These are phyloP conservation scores for Drosophila birchii DNA, from an alignment of 2,888 invertebrate species.

Conservation along the genomic window DNA sequence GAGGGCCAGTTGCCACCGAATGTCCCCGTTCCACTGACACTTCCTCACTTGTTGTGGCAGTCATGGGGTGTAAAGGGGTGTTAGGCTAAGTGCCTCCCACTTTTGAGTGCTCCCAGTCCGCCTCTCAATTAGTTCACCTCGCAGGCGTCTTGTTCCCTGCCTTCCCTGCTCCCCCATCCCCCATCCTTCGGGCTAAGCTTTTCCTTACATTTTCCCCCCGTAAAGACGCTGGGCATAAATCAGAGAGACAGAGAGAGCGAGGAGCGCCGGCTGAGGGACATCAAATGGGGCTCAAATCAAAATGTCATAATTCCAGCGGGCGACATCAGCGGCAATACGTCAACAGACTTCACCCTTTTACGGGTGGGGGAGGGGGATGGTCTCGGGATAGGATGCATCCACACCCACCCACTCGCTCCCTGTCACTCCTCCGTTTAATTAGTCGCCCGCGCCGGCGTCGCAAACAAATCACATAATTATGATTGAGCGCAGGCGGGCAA, in stretches of 20 bases:
- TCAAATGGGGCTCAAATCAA: constrained; percentile 82
- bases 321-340: constrained; percentile 82
- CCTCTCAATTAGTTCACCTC: constrained; percentile 51
- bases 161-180: no score
- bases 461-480: constrained; percentile 84
- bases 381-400: neutral
- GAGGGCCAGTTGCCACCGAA: constrained; percentile 40
- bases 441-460: constrained; percentile 64
- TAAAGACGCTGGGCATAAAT: constrained; percentile 31
- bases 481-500: constrained; percentile 77
- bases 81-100: constrained; percentile 33
- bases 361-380: neutral
- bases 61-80: neutral
- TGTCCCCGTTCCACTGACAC: constrained; percentile 6
- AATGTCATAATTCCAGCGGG: constrained; percentile 81
- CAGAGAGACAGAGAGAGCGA: constrained; percentile 10
- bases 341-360: constrained; percentile 54
- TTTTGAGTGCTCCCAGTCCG: constrained; percentile 22
- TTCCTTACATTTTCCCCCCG: constrained; percentile 1
- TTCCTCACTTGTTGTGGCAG: constrained; percentile 18
- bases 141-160: neutral
- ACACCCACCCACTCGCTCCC: constrained; percentile 43
- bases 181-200: neutral
- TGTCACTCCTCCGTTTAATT: constrained; percentile 66
- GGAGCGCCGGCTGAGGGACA: constrained; percentile 70